Conservation (phyloP, 2,113 vertebrate species). For the Aleadryas rufinucha region DNA sequence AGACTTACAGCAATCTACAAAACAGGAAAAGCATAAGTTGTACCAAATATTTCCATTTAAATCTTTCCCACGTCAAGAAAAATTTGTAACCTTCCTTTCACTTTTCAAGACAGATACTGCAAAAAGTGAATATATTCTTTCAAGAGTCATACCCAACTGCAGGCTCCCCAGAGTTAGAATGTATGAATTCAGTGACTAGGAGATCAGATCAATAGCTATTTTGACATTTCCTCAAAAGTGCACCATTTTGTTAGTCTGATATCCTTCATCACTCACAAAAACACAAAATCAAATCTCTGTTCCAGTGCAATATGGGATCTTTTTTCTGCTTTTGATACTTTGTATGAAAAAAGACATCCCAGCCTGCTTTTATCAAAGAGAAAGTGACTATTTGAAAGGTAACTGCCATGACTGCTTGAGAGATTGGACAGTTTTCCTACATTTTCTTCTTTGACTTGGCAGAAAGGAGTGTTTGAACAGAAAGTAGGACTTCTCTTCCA, state of each 20-base stretch:
- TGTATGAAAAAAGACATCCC: neutral
- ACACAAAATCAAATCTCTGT: neutral
- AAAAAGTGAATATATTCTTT: neutral
- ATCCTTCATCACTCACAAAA: neutral
- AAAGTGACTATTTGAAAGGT: neutral
- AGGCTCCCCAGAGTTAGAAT: neutral
- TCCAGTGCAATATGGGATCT: neutral
- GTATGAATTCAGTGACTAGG: neutral
- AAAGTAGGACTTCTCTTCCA: neutral
- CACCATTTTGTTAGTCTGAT: neutral
- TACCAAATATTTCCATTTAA: neutral
- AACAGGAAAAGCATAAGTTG: neutral
- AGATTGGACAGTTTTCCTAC: neutral
- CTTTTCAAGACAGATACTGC: neutral
- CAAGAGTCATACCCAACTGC: neutral
- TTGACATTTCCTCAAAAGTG: neutral
- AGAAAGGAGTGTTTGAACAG: neutral
- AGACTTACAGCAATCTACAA: constrained; percentile 92
- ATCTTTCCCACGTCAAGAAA: neutral
- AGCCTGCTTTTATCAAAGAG: neutral
- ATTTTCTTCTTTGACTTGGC: neutral
- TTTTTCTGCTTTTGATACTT: neutral
- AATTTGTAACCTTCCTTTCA: neutral
- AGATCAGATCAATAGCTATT: neutral
- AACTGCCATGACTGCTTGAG: neutral